Conservation (phyloP, 2,797 vertebrate species). For the Cossypha heuglini region DNA sequence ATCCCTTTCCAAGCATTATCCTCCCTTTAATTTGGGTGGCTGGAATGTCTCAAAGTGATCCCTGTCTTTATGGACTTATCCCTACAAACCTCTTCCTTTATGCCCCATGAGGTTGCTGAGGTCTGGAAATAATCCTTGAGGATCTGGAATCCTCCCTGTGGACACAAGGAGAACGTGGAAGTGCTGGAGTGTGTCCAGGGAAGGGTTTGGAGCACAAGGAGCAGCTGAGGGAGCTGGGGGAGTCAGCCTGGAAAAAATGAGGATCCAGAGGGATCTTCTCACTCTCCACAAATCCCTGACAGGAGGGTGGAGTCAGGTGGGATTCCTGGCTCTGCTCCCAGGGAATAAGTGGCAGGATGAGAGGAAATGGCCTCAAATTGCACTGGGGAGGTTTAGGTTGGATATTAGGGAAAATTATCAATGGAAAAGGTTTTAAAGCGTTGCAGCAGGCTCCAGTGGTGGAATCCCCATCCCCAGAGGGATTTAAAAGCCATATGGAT, state of each 20-base stretch:
- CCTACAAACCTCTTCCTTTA: background rate
- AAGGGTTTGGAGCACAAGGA: background rate
- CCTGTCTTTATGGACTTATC: background rate
- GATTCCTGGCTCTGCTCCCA: background rate
- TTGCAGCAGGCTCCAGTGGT: background rate
- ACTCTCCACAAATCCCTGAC: background rate
- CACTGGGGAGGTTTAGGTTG: no score
- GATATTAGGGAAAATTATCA: background rate
- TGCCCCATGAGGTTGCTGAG: background rate
- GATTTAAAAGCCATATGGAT: background rate
- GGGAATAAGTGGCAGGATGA: background rate
- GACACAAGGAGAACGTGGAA: background rate
- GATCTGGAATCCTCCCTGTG: no score
- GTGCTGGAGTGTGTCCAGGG: accelerated
- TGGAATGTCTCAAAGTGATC: background rate
- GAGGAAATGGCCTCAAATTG: background rate
- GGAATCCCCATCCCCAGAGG: accelerated
- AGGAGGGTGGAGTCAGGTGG: background rate
- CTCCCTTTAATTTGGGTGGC: background rate
- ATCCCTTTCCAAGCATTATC: background rate
- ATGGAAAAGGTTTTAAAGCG: background rate
- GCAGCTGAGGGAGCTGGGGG: background rate
- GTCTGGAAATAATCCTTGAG: no score
- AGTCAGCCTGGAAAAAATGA: background rate
- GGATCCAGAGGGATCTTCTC: background rate